Evolutionary conservation across 2,113 vertebrate species (phyloP).

Genomic region (Ammodytes marinus): DNA sequence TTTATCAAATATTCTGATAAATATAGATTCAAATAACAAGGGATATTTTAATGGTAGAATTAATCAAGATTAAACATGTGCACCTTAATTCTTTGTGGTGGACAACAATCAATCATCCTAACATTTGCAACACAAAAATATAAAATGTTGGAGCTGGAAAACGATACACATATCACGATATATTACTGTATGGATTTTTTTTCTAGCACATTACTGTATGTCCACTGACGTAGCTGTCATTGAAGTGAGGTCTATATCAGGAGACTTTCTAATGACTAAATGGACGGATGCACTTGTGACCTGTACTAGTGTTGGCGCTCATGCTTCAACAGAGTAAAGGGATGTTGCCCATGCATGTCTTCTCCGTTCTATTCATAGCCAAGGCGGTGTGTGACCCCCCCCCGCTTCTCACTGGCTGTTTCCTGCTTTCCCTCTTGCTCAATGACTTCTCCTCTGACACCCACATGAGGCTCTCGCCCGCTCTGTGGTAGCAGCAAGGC

Average conservation of each 20-base stretch:
- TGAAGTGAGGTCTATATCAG: constrained; percentile 31
- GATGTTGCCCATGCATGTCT: constrained; percentile 59
- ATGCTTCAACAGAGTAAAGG: constrained; percentile 38
- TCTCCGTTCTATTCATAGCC: constrained; percentile 75
- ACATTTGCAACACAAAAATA: not conserved
- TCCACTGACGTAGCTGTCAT: constrained; percentile 12
- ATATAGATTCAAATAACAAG: not conserved
- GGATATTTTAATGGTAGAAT: not conserved
- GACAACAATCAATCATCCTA: not conserved
- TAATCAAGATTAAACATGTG: not conserved
- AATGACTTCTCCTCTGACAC: constrained; percentile 77
- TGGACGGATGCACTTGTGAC: constrained; percentile 52
- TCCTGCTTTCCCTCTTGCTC: constrained; percentile 71
- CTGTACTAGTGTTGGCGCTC: constrained; percentile 23
- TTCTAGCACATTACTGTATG: constrained; percentile 12
- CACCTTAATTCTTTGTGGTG: not conserved
- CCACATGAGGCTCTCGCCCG: constrained; percentile 71
- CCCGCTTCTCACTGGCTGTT: constrained; percentile 66
- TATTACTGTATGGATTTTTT: not conserved
- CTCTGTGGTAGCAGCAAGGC: constrained; percentile 60
- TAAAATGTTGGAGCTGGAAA: no score
- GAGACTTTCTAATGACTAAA: constrained; percentile 41
- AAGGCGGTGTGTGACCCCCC: constrained; percentile 44
- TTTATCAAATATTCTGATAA: no score
- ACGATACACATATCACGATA: no score